A percentile compares a stretch with the other conserved stretches of the same genome.
Evolutionary conservation across 2,888 invertebrate genomes (phyloP).

Genomic region (Cheiracanthium punctorium): DNA sequence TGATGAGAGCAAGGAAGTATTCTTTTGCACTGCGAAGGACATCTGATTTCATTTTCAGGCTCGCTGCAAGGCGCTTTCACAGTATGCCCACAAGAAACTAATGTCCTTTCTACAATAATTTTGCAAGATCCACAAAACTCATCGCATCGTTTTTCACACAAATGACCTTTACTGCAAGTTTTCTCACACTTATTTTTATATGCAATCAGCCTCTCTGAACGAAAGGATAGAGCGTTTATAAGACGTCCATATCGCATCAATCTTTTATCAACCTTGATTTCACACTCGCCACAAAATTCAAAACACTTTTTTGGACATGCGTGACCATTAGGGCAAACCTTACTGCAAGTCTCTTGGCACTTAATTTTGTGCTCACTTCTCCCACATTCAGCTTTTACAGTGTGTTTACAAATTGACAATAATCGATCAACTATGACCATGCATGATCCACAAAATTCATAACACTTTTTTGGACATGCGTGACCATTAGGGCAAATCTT

Average conservation of each 20-base stretch:
- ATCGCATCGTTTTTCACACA: neutral
- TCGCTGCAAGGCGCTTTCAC: neutral
- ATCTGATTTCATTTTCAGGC: neutral
- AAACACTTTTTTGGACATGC: conserved; percentile 24
- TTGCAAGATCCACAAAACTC: neutral
- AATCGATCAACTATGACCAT: conserved; percentile 21
- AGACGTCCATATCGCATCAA: neutral
- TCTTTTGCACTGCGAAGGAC: conserved; percentile 41
- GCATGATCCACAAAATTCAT: conserved; percentile 53
- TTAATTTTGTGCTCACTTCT: conserved; percentile 2
- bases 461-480: conserved; percentile 43
- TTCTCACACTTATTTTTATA: neutral
- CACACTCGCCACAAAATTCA: neutral
- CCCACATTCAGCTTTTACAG: conserved; percentile 57
- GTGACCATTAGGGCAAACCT: conserved; percentile 35
- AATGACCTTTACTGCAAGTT: neutral
- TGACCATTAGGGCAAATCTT: conserved; percentile 32
- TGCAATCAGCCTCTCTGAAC: neutral
- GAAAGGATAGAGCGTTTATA: neutral
- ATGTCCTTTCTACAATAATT: neutral
- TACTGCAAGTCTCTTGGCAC: conserved; percentile 72
- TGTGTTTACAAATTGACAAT: conserved; percentile 69
- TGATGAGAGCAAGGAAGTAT: conserved; percentile 75
- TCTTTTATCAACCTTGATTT: neutral
- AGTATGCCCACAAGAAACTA: neutral